Evolutionary conservation across 2,888 invertebrate species (phyloP).

Genomic region (Pardosa pseudoannulata): DNA sequence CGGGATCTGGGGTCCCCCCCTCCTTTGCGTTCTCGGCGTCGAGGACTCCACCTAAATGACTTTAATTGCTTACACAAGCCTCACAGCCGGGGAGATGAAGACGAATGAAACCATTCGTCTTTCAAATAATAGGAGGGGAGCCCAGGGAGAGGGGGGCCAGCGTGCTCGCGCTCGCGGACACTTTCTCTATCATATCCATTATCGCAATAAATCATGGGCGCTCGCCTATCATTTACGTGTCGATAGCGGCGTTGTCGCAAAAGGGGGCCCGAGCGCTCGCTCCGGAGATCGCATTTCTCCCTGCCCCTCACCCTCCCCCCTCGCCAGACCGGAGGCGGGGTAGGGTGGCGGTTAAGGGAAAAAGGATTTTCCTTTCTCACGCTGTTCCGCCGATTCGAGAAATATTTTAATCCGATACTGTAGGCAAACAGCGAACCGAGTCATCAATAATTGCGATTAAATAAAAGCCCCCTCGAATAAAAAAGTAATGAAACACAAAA

Average conservation of each 20-base stretch:
- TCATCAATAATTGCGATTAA: slow-evolving; percentile 14
- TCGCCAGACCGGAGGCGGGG: slow-evolving; percentile 5
- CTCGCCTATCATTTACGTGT: slow-evolving; percentile 71
- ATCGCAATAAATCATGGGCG: slow-evolving; percentile 71
- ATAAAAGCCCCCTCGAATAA: not conserved
- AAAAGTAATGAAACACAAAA: slow-evolving; percentile 4
- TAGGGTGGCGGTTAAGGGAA: slow-evolving; percentile 16
- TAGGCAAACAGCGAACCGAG: slow-evolving; percentile 6
- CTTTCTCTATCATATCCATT: slow-evolving; percentile 70
- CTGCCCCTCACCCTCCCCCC: slow-evolving; percentile 16
- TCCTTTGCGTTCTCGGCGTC: slow-evolving; percentile 33
- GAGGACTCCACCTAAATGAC: slow-evolving; percentile 72
- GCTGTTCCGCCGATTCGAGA: slow-evolving; percentile 16
- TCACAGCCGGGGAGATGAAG: slow-evolving; percentile 57
- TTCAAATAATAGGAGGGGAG: slow-evolving; percentile 48
- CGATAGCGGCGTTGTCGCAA: slow-evolving; percentile 72
- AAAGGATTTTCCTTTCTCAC: slow-evolving; percentile 16
- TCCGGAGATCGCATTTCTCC: slow-evolving; percentile 50
- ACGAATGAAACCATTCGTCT: slow-evolving; percentile 70
- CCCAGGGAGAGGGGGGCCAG: slow-evolving; percentile 23
- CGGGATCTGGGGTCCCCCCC: slow-evolving; percentile 5
- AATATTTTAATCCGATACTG: slow-evolving; percentile 19
- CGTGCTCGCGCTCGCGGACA: slow-evolving; percentile 50
- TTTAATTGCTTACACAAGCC: slow-evolving; percentile 71
- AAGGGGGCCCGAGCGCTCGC: slow-evolving; percentile 25